Conservation (phyloP, 2,113 vertebrate genomes). For the Cryptotis parvus region DNA sequence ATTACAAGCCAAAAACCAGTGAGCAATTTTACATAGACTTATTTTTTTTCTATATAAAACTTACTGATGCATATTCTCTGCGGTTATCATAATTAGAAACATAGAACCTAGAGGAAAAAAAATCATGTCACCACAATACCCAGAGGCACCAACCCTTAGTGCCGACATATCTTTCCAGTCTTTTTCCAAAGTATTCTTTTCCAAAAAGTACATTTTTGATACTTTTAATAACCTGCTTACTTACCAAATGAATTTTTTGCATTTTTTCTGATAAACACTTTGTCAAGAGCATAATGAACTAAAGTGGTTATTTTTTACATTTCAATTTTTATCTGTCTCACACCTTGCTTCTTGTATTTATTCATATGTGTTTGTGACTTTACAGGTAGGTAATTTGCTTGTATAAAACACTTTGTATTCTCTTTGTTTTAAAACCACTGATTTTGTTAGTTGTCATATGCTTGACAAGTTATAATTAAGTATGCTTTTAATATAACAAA, state of each 20-base stretch:
- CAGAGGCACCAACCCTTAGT: not conserved
- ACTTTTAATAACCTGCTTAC: conserved; percentile 5
- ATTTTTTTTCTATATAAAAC: not conserved
- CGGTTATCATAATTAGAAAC: not conserved
- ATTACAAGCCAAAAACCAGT: not conserved
- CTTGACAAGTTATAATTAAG: conserved; percentile 64
- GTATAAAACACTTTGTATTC: conserved; percentile 59
- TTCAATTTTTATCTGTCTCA: conserved; percentile 29
- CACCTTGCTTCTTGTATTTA: conserved; percentile 54
- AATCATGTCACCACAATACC: not conserved
- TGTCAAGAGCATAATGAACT: conserved; percentile 52
- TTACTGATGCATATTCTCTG: not conserved
- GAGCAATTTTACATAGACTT: not conserved
- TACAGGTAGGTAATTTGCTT: conserved; percentile 55
- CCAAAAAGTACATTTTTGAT: conserved; percentile 18
- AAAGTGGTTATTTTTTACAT: conserved; percentile 32
- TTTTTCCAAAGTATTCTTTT: conserved; percentile 41
- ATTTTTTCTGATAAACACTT: conserved; percentile 9
- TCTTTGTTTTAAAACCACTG: conserved; percentile 65
- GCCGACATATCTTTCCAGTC: not conserved
- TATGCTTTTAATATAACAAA: not conserved
- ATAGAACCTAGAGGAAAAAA: not conserved
- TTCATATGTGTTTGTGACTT: conserved; percentile 43
- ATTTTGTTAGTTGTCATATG: conserved; percentile 61
- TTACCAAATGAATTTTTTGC: conserved; percentile 47